Evolutionary conservation across 1,140 invertebrate species (phyloP), one percentile per base, ranked within the genome.

Genomic region (Lordiphosa stackelbergi): DNA sequence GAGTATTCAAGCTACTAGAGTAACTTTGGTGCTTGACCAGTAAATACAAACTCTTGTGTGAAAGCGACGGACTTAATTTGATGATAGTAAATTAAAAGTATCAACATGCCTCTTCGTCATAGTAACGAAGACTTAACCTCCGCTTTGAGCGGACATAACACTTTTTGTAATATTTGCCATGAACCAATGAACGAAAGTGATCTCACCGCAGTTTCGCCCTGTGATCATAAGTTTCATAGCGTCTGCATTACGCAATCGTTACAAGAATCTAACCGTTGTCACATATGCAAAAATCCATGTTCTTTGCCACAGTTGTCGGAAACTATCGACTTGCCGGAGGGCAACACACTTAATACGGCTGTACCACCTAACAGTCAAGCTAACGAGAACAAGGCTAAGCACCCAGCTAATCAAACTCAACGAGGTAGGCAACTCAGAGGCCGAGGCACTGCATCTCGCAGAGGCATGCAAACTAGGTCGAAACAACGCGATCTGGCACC

Each of bases 121-220:
- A 46, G 43, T 9, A 46, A 12, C 9, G 22, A 46, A 46, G 7
- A 46, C n/a, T 3, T 46, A 12, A 10, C 11, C 9, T 22, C 1
- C 12, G 40, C 40, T 5, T 9, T 41, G 2, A 13, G 43, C 19
- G 24, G 22, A 46, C 8, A 46, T 9, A 8, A n/a, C 4, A 46
- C 43, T n/a, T 46, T 46, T 46, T 46, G 24, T 10, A 46, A 46
- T 4, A 46, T 46, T 3, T 46, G 43, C 8, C 22, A 45, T 7
- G 43, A 45, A 22, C 43, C n/a, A 2, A 28, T 45, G 22, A 28
- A 28, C 11, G 19, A 6, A 12, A 10, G 8, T 8, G 22, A 31
- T 12, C 11, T 28, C 8, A 22, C 1, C 22, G 12, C 43, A 12
- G 43, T 45, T 11, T 22, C 10, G 7, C 43, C 43, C 2, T 31